Conservation (phyloP, 2,888 invertebrate species). For the Rhogogaster chlorosoma region DNA sequence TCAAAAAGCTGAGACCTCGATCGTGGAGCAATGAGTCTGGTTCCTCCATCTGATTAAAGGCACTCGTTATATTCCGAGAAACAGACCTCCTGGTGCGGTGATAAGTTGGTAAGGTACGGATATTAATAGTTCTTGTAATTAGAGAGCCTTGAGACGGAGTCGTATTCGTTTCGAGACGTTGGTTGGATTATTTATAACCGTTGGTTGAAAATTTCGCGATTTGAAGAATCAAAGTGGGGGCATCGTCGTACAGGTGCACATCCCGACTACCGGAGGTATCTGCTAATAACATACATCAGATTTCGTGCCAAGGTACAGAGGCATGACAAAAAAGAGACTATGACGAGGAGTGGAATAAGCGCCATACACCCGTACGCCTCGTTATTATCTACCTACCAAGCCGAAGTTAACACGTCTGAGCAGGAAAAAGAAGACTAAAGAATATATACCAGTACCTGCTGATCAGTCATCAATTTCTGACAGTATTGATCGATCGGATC, state of each 20-base stretch:
- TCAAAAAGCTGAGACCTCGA: neutral
- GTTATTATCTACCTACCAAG: neutral
- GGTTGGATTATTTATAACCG: neutral
- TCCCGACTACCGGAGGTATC: neutral
- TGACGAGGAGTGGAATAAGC: neutral
- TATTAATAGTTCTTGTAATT: constrained; percentile 42
- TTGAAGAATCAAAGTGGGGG: neutral
- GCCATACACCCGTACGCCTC: neutral
- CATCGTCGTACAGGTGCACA: constrained; percentile 7
- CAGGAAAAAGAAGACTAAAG: neutral
- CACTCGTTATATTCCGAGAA: constrained; percentile 42
- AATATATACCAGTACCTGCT: neutral
- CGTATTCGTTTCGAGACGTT: neutral
- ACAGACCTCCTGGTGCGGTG: constrained; percentile 31
- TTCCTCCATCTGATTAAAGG: constrained; percentile 12
- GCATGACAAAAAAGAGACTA: neutral
- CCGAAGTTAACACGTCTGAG: neutral
- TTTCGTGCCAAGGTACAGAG: neutral
- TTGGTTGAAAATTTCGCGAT: constrained; percentile 20
- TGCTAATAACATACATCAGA: neutral
- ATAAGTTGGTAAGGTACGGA: constrained; percentile 31
- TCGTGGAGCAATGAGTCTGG: neutral
- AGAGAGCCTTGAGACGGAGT: constrained; percentile 31
- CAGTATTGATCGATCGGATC: constrained; percentile 24
- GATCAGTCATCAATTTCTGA: constrained; percentile 20